Conservation (phyloP, 2,113 vertebrate species). For the Procapra przewalskii region DNA sequence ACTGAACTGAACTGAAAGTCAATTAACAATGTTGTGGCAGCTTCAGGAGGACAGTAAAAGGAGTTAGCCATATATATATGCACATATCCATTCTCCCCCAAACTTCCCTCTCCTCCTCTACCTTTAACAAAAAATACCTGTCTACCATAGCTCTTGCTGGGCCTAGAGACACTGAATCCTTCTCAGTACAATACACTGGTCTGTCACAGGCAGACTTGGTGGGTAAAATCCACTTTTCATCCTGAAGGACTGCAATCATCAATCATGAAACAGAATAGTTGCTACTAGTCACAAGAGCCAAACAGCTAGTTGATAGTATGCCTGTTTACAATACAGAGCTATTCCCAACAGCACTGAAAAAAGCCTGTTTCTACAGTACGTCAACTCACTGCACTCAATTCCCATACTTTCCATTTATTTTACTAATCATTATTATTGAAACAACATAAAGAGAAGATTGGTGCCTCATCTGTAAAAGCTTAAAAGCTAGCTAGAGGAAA, state of each 20-base stretch:
- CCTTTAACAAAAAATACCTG: background rate
- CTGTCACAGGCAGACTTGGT: background rate
- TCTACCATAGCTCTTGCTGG: background rate
- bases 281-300: background rate
- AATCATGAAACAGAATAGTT: background rate
- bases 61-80: background rate
- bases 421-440: background rate
- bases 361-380: background rate
- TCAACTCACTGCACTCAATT: background rate
- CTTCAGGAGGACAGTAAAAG: background rate
- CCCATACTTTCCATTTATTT: background rate
- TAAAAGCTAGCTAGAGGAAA: slow-evolving; percentile 46
- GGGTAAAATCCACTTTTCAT: background rate
- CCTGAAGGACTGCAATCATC: background rate
- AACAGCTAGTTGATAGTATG: background rate
- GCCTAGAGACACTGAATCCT: background rate
- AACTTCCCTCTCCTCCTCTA: background rate
- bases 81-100: background rate
- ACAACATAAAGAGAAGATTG: background rate
- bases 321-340: background rate
- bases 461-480: slow-evolving; percentile 46
- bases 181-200: background rate
- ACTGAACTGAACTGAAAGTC: background rate
- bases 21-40: background rate
- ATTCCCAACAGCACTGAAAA: background rate